Percentiles rank a stretch among this genome's conserved stretches.
Evolutionary conservation across 2,888 invertebrate species (phyloP).

Genomic region (Leuctra nigra): DNA sequence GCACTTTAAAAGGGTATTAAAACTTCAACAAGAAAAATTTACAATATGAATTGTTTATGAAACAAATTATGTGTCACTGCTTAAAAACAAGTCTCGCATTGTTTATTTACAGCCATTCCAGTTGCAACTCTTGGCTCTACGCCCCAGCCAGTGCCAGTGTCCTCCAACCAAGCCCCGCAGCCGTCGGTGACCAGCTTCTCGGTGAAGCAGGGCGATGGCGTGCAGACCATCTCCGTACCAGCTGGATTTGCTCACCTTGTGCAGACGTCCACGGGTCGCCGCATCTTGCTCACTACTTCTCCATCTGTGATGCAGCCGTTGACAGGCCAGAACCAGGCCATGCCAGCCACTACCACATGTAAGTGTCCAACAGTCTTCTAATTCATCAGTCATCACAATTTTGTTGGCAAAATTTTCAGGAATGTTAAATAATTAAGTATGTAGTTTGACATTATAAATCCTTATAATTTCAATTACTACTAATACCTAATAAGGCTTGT

Average conservation of each 20-base stretch:
- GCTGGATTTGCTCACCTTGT: conserved; percentile 55
- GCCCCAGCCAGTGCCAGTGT: conserved; percentile 31
- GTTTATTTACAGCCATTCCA: conserved; percentile 48
- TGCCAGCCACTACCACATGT: conserved; percentile 23
- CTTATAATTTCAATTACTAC: too few species aligned
- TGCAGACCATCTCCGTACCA: conserved; percentile 21
- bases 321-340: conserved; percentile 36
- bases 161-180: conserved; percentile 6
- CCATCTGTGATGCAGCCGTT: conserved; percentile 35
- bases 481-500: too few species aligned
- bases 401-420: too few species aligned
- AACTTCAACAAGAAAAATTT: too few species aligned
- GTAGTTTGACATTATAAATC: too few species aligned
- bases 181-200: neutral
- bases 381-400: too few species aligned
- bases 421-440: too few species aligned
- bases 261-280: conserved; percentile 63
- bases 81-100: too few species aligned
- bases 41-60: too few species aligned
- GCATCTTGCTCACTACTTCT: conserved; percentile 54
- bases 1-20: too few species aligned
- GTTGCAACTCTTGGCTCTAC: conserved; percentile 40
- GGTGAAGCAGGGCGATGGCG: conserved; percentile 16
- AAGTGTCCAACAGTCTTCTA: too few species aligned
- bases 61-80: too few species aligned